Percentiles rank a stretch among this genome's conserved stretches.
Evolutionary conservation across 2,888 invertebrate genomes (phyloP).

Genomic region (Ennomos quercinarius): DNA sequence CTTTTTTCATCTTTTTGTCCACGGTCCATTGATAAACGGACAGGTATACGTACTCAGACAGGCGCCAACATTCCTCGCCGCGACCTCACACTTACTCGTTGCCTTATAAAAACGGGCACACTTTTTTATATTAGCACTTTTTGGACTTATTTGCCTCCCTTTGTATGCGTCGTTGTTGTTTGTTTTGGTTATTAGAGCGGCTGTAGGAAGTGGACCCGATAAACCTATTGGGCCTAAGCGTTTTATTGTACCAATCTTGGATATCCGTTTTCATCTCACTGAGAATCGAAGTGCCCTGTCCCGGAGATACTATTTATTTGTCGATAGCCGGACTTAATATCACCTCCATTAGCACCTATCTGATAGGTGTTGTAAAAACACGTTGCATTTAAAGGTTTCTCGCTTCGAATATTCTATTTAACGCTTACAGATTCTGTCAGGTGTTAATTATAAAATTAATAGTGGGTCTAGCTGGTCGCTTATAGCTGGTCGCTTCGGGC

Average conservation of each 20-base stretch:
- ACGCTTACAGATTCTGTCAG: conserved; percentile 59
- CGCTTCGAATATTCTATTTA: conserved; percentile 43
- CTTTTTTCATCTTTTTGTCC: conserved; percentile 77
- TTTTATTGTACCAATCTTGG: conserved; percentile 82
- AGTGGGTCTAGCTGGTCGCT: conserved; percentile 57
- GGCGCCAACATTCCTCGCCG: conserved; percentile 85
- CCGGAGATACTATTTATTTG: conserved; percentile 56
- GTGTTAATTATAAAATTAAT: conserved; percentile 72
- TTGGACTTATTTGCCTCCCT: conserved; percentile 80
- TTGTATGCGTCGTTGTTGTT: conserved; percentile 79
- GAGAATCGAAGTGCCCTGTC: conserved; percentile 48
- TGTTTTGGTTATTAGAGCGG: conserved; percentile 83
- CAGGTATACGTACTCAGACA: conserved; percentile 85
- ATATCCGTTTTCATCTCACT: conserved; percentile 74
- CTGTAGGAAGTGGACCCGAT: conserved; percentile 83
- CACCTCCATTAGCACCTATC: conserved; percentile 70
- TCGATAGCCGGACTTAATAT: conserved; percentile 56
- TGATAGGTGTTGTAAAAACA: conserved; percentile 46
- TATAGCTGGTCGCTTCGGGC: conserved; percentile 56
- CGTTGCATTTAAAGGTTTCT: conserved; percentile 34
- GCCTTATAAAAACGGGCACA: conserved; percentile 81
- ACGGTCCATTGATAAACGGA: conserved; percentile 84
- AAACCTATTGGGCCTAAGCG: conserved; percentile 82
- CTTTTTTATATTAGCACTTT: conserved; percentile 84
- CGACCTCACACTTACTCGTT: conserved; percentile 84